Evolutionary conservation across 2,113 vertebrate genomes (phyloP), one percentile per base, ranked within the genome.

Genomic region (Calyptomena viridis): DNA sequence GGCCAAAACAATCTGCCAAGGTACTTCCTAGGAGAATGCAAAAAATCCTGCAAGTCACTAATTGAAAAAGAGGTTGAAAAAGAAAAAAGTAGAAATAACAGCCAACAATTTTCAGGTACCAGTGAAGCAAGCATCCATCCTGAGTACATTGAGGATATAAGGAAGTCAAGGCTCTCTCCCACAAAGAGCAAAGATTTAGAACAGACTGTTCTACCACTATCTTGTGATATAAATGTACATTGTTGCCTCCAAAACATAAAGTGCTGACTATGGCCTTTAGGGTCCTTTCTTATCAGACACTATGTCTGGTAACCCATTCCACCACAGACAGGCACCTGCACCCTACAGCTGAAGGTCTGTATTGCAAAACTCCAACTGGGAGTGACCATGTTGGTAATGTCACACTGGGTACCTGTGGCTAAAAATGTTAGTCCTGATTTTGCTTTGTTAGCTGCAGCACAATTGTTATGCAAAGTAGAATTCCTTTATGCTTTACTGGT

Each of bases 1-100:
- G 37, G 63, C 64, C 87, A 84, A 73, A 94, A 23, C 37, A 71
- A 93, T 87, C 71, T 9, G 20, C 58, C 59, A 82, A 77, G 49
- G 28, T 47, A 40, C 14, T 67, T 78, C 15, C 44, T 60, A 33
- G 52, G 91, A 72, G 52, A 22, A 30, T 15, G 33, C 33, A 86
- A 81, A 40, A 66, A 91, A 81, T 24, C 44, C 30, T 78, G 20
- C 44, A 59, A 46, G 39, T 33, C 59, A 55, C 55, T 59, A 74
- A 84, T 11, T 63, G 50, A 53, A 74, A 87, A 89, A 56, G 9
- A 27, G 52, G 5, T 15, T 6, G 17, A 42, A 24, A 12, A 13
- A 3, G 3, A 5, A 16, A n/a, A 55, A 31, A 14, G 14, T 4
- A 88, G 31, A 71, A 67, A 27, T 6, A 83, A 19, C 20, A 84